Evolutionary conservation across 2,797 vertebrate species (phyloP).

Genomic region (Tapirus indicus): DNA sequence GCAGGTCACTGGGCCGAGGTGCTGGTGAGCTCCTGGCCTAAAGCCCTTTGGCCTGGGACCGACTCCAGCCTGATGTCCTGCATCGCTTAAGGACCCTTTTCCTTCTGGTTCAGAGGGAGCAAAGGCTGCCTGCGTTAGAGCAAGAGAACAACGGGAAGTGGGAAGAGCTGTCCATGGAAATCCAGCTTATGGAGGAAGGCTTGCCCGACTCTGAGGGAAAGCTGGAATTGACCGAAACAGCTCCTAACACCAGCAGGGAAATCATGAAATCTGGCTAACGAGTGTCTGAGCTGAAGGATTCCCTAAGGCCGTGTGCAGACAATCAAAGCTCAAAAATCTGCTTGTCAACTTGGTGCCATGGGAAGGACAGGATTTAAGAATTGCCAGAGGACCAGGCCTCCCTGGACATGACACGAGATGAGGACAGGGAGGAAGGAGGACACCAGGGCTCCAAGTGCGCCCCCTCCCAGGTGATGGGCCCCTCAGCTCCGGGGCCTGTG

Average conservation of each 20-base stretch:
- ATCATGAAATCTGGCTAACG: background rate
- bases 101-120: background rate
- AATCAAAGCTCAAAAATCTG: background rate
- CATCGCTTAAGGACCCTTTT: too few species aligned
- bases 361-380: background rate
- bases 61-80: background rate
- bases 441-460: too few species aligned
- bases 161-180: too few species aligned
- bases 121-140: too few species aligned
- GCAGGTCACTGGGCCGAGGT: background rate
- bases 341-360: background rate
- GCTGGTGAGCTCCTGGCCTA: background rate
- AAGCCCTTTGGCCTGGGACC: background rate
- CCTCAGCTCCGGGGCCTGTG: too few species aligned
- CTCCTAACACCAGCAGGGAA: background rate
- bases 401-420: background rate
- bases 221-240: background rate
- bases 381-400: too few species aligned
- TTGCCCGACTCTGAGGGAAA: background rate
- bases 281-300: background rate
- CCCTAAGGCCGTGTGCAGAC: background rate
- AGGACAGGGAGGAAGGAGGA: background rate
- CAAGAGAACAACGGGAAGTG: background rate
- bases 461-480: too few species aligned
- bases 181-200: background rate